These are phyloP conservation scores for Aquatica leii DNA, from an alignment of 2,888 invertebrate genomes.

Conservation along the genomic window DNA sequence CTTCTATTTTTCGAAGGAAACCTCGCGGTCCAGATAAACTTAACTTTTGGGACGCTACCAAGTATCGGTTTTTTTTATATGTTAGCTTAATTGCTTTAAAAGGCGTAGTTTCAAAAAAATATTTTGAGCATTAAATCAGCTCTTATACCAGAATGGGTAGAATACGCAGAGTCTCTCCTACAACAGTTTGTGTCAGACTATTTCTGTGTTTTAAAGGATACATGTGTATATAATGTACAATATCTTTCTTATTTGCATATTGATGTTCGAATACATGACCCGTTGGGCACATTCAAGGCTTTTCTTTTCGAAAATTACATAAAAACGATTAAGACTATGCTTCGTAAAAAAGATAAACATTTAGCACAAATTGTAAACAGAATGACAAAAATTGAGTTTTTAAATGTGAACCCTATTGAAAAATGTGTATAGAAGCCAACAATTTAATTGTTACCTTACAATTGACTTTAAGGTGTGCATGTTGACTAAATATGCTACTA, in stretches of 20 bases:
- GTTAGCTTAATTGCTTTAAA: too few relatives aligned
- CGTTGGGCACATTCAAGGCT: not conserved
- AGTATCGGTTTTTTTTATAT: too few relatives aligned
- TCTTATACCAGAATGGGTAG: conserved; percentile 4
- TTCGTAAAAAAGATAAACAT: conserved; percentile 1
- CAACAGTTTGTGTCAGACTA: not conserved
- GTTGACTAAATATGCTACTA: not conserved
- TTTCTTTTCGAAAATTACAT: conserved; percentile 4
- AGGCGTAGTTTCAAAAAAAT: too few relatives aligned
- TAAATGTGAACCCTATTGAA: conserved; percentile 1
- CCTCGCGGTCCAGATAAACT: too few relatives aligned
- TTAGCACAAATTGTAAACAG: conserved; percentile 5
- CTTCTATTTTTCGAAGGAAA: too few relatives aligned
- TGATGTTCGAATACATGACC: not conserved
- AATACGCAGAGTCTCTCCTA: not conserved
- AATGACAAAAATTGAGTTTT: conserved; percentile 1
- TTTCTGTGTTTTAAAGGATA: not conserved
- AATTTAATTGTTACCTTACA: conserved; percentile 5
- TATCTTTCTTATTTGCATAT: not conserved
- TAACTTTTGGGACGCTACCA: too few relatives aligned
- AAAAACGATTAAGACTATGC: not conserved
- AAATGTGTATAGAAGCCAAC: not conserved
- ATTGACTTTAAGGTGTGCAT: conserved; percentile 2
- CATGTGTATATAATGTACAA: not conserved
- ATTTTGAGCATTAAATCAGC: not conserved